phyloP scores from a whole-genome alignment of 2,113 vertebrate genomes.

The Cyrtonyx montezumae region DNA sequence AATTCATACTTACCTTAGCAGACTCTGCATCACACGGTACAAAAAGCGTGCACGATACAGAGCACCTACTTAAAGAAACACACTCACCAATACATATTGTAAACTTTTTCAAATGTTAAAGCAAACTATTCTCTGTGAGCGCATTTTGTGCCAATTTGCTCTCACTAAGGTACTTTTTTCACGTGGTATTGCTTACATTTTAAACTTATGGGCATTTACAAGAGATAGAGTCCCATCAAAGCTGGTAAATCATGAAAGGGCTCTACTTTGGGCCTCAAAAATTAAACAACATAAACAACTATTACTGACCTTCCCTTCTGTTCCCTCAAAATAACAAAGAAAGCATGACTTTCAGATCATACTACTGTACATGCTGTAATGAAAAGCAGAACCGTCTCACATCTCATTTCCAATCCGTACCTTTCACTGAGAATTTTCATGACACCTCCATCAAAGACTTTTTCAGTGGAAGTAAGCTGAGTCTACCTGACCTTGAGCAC shows the following conservation, averaged over 20 bases:
- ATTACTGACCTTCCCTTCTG: not conserved
- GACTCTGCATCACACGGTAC: conserved; percentile 84
- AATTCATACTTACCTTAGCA: conserved; percentile 83
- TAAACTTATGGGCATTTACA: not conserved
- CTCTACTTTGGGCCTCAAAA: conserved; percentile 41
- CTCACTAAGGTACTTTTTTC: not conserved
- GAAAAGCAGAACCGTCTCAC: not conserved
- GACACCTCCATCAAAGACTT: not conserved
- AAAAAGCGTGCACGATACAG: conserved; percentile 81
- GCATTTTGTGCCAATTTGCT: conserved; percentile 46
- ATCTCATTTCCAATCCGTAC: not conserved
- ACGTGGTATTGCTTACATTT: not conserved
- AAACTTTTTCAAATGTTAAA: conserved; percentile 77
- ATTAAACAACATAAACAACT: not conserved
- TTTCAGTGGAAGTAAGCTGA: not conserved
- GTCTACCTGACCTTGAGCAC: not conserved
- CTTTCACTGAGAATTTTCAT: not conserved
- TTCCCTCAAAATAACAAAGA: not conserved
- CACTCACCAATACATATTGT: conserved; percentile 82
- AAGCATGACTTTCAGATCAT: conserved; percentile 25
- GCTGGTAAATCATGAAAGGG: conserved; percentile 13
- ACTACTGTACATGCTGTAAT: not conserved
- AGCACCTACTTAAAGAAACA: conserved; percentile 87
- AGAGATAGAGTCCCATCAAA: not conserved
- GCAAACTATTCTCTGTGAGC: conserved; percentile 34